A percentile compares a stretch with the other conserved stretches of the same genome.
Conservation (phyloP, 2,888 invertebrate genomes). For the Synanthedon tipuliformis region DNA sequence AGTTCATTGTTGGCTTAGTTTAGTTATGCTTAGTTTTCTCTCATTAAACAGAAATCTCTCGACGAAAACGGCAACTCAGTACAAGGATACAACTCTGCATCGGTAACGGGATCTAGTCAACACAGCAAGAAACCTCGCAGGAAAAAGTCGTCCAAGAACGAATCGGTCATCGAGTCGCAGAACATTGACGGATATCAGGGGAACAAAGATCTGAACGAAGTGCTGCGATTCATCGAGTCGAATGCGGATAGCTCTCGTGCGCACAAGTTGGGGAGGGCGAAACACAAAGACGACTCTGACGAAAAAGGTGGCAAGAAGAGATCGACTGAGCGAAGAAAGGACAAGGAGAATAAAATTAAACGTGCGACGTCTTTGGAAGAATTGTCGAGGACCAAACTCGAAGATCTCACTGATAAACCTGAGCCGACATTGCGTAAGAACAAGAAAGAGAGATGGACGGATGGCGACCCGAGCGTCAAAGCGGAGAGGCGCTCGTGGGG, state of each 20-base stretch:
- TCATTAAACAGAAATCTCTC: slow-evolving; percentile 67
- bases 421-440: slow-evolving; percentile 60
- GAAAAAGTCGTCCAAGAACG: slow-evolving; percentile 72
- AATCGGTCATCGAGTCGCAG: slow-evolving; percentile 69
- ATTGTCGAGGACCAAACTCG: slow-evolving; percentile 80
- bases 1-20: no score
- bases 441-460: slow-evolving; percentile 17
- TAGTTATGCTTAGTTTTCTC: no score
- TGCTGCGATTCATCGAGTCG: slow-evolving; percentile 83
- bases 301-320: slow-evolving; percentile 48
- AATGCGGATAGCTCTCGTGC: slow-evolving; percentile 48
- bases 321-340: slow-evolving; percentile 10
- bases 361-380: slow-evolving; percentile 86
- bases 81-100: slow-evolving; percentile 63
- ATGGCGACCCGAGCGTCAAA: slow-evolving; percentile 43
- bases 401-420: slow-evolving; percentile 73
- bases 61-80: slow-evolving; percentile 87
- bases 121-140: slow-evolving; percentile 69
- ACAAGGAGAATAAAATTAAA: slow-evolving; percentile 53
- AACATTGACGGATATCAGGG: slow-evolving; percentile 84
- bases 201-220: slow-evolving; percentile 80
- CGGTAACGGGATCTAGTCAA: slow-evolving; percentile 56
- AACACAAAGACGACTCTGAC: slow-evolving; percentile 53
- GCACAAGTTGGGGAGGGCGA: slow-evolving; percentile 39
- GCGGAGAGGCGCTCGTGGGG: slow-evolving; percentile 16